Evolutionary conservation across 1,140 invertebrate species (phyloP), one percentile per base, ranked within the genome.

Genomic region (Trissolcus basalis): DNA sequence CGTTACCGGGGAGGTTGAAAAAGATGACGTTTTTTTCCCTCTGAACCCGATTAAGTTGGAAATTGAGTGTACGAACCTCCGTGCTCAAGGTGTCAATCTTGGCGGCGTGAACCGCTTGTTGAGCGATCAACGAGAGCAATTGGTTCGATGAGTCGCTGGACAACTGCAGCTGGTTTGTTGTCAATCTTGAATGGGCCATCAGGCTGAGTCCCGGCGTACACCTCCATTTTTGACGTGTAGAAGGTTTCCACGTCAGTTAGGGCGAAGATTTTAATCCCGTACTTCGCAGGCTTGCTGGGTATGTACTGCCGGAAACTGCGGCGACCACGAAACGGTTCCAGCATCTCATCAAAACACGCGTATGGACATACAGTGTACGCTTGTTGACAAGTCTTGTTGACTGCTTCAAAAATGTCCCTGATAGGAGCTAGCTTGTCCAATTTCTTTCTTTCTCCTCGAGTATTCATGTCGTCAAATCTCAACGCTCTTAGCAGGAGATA

Each of bases 151-250:
- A 35, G 33, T 35, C 33, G 10, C 33, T 35, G 33, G 33, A 35
- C 33, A 10, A 35, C 33, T 6, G 33, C 33, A 35, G 33, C 5
- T 10, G 33, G 33, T 10, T 35, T 35, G 33, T 35, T 35, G 33
- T 35, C 33, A 35, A 35, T 10, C 33, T 35, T 35, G 33, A 35
- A 35, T 35, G 33, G 33, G 10, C 33, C 33, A 6, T 35, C 33
- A 10, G 33, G 33, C 33, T 35, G 33, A 35, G 33, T 35, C 10
- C 33, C 33, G n/a, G n/a, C n/a, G 43, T 65, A 60, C 55, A 49
- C 33, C 47, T 27, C 19, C 6, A 1, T 6, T 1, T 27, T 1
- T 1, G 1, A 27, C 19, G 6, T 1, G 19, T 27, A 27, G 19
- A 1, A 1, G 19, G 19, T 27, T 27, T 27, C 36, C 3, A 9